Percentiles rank a stretch among this genome's conserved stretches.
Conservation (phyloP, 1,140 invertebrate genomes). For the Temnothorax longispinosus region DNA sequence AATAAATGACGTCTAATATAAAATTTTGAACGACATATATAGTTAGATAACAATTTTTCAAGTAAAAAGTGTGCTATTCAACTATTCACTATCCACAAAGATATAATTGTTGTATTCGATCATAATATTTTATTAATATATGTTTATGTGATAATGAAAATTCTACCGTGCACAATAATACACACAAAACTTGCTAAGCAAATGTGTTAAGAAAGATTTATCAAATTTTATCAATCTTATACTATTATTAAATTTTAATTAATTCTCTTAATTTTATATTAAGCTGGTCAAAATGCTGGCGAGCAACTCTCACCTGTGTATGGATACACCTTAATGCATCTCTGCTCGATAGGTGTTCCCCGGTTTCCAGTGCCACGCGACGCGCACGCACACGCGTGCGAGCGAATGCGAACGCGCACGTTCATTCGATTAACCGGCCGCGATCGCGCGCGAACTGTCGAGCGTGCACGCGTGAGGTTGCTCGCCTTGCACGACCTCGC, state of each 20-base stretch:
- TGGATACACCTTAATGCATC: conserved; percentile 42
- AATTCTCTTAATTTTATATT: not conserved
- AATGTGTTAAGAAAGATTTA: not conserved
- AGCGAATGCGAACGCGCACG: not conserved
- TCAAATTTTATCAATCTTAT: not conserved
- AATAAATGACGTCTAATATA: not conserved
- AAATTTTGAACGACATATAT: not conserved
- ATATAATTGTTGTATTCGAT: not conserved
- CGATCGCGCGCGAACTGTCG: conserved; percentile 22
- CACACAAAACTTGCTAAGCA: not conserved
- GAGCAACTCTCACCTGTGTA: not conserved
- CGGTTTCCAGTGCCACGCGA: conserved; percentile 68
- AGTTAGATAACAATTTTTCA: too few relatives aligned
- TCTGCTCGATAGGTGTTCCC: conserved; percentile 72
- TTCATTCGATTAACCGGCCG: conserved; percentile 22
- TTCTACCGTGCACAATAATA: not conserved
- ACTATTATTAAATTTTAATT: not conserved
- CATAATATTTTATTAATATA: not conserved
- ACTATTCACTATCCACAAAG: not conserved
- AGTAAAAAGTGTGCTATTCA: too few relatives aligned
- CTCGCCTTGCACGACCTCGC: conserved; percentile 81
- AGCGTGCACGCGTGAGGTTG: conserved; percentile 75
- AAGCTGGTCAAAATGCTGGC: not conserved
- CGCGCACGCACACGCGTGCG: not conserved
- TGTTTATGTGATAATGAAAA: too few relatives aligned